These are phyloP conservation scores for Idaea aversata DNA, from an alignment of 2,888 invertebrate genomes.

Conservation along the genomic window DNA sequence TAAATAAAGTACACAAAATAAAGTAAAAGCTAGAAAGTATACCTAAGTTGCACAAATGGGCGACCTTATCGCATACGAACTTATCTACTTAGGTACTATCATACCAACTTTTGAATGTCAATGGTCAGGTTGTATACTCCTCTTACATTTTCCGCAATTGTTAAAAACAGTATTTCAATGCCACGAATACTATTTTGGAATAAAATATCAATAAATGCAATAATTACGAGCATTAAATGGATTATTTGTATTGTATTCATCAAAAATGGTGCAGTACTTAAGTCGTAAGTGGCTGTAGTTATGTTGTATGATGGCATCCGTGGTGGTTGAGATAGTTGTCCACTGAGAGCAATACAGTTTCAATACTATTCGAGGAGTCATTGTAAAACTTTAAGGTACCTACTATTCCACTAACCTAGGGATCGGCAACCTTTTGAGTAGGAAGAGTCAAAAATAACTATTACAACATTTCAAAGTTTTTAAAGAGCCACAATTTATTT, in stretches of 20 bases:
- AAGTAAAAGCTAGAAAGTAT: too few species aligned
- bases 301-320: background rate
- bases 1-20: too few species aligned
- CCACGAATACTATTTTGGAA: background rate
- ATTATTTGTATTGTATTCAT: background rate
- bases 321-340: background rate
- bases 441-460: too few species aligned
- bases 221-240: background rate
- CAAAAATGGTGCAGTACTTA: background rate
- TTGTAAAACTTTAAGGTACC: too few species aligned
- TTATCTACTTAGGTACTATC: too few species aligned
- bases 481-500: too few species aligned
- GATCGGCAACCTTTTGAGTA: too few species aligned
- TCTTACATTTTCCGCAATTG: background rate
- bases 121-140: background rate
- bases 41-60: too few species aligned
- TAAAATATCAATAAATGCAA: conserved; percentile 1
- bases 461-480: too few species aligned
- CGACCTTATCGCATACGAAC: too few species aligned
- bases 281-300: background rate
- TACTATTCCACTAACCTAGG: too few species aligned
- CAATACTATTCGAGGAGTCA: background rate
- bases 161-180: background rate
- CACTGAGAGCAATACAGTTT: background rate
- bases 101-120: too few species aligned